Base-by-base conservation (phyloP, 2,113 vertebrate genomes). In the Megaceryle torquata region DNA sequence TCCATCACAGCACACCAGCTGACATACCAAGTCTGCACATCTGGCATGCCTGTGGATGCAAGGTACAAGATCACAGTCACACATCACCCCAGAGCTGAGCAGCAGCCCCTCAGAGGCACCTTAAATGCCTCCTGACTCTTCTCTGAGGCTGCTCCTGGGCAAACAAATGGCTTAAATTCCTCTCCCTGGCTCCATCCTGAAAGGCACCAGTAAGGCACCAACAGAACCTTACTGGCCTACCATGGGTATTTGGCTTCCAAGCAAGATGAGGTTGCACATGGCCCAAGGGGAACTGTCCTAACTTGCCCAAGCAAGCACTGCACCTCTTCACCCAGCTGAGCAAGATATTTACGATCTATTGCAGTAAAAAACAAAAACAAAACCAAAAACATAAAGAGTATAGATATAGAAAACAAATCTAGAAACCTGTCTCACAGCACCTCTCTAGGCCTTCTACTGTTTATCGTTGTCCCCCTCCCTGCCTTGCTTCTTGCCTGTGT, bases 231-330 rank as follows among this genome's bases (percentile, higher is more conserved):
- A 51, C 50, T 51, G 50, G 50, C 20, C 46, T 6, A 5, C 5
- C 68, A 81, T 1, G 6, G 41, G 35, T 33, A 4, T 33, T 86
- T 63, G 68, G 51, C 16, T 70, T 20, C 28, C 57, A 68, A 29
- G 29, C 11, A 68, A 77, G 50, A 41, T 13, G 11, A 1, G 5
- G 29, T 0, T 71, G 54, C 37, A 31, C 0, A 0, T 11, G 44
- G 74, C 50, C 21, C 64, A 56, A 41, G 69, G n/a, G 53, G 48
- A 84, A 43, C 8, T 2, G 1, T 24, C 33, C 59, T 51, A 77
- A 89, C 16, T 48, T 29, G 25, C 50, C 46, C 15, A 48, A 31
- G 60, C 10, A 81, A 77, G 54, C 35, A 53, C 35, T 29, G 29
- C 35, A 59, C 19, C 63, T 72, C 59, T 83, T 57, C 24, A 53